Evolutionary conservation across 2,888 invertebrate species (phyloP).

Genomic region (Noctua janthe): DNA sequence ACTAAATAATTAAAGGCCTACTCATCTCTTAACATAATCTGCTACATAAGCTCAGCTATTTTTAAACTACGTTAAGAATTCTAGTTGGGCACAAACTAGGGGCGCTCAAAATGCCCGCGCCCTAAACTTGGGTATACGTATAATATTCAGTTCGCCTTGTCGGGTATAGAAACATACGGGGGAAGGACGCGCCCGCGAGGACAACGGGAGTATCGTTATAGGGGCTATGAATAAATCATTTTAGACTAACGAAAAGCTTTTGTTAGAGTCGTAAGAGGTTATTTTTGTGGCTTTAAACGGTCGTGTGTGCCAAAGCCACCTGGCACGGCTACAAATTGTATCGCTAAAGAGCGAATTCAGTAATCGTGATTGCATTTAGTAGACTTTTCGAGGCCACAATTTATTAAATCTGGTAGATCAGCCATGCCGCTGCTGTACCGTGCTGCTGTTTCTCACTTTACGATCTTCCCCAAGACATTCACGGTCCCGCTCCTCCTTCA

Average conservation of each 20-base stretch:
- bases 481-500: background rate
- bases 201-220: too few species aligned
- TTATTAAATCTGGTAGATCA: background rate
- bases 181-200: background rate
- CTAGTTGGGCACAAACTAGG: slow-evolving; percentile 20
- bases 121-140: slow-evolving; percentile 30
- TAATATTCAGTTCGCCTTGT: slow-evolving; percentile 43
- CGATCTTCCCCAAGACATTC: background rate
- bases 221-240: background rate
- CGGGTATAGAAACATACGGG: slow-evolving; percentile 39
- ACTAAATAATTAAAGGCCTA: background rate
- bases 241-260: background rate
- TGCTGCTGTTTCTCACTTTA: too few species aligned
- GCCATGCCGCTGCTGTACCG: too few species aligned
- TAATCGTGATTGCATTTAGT: background rate
- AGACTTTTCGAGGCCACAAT: background rate
- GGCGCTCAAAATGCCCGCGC: slow-evolving; percentile 25
- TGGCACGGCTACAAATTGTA: background rate
- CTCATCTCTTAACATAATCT: background rate
- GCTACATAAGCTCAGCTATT: slow-evolving; percentile 13
- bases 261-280: background rate
- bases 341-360: background rate
- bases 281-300: background rate
- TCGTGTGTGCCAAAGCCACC: background rate
- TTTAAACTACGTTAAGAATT: slow-evolving; percentile 30